Percentiles rank a stretch among this genome's conserved stretches.
Evolutionary conservation across 2,113 vertebrate genomes (phyloP).

Genomic region (Pelvicachromis taeniatus): DNA sequence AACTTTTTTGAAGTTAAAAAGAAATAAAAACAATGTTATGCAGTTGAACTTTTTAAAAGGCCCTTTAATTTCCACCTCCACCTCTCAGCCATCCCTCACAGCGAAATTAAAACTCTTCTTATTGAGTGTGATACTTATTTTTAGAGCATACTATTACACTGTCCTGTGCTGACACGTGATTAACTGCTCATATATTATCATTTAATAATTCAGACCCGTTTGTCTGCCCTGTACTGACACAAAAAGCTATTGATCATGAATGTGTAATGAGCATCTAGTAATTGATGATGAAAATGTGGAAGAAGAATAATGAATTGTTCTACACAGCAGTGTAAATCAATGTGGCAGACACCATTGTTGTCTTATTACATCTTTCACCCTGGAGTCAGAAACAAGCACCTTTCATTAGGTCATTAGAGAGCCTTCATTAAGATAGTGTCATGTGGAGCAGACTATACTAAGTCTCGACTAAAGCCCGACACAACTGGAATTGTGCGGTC

Average conservation of each 20-base stretch:
- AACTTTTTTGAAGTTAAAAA: not conserved
- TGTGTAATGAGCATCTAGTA: slow-evolving; percentile 28
- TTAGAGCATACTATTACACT: slow-evolving; percentile 17
- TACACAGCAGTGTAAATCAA: not conserved
- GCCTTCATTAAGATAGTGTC: not conserved
- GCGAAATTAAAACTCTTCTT: not conserved
- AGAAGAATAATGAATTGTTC: not conserved
- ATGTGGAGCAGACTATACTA: not conserved
- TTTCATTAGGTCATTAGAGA: not conserved
- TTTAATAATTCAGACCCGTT: slow-evolving; percentile 57
- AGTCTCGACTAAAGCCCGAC: not conserved
- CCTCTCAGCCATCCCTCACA: not conserved
- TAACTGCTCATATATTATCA: slow-evolving; percentile 48
- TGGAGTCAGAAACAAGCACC: not conserved
- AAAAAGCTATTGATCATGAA: slow-evolving; percentile 40
- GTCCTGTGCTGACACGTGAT: slow-evolving; percentile 43
- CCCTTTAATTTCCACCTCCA: not conserved
- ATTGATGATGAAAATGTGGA: slow-evolving; percentile 21
- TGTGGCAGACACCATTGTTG: not conserved
- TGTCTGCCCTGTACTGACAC: slow-evolving; percentile 32
- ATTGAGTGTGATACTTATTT: slow-evolving; percentile 20
- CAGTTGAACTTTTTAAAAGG: not conserved
- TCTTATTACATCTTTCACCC: not conserved
- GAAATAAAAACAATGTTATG: not conserved
- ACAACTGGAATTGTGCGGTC: not conserved